phyloP scores from a whole-genome alignment of 2,113 vertebrate genomes.

The Phyllostomus discolor region DNA sequence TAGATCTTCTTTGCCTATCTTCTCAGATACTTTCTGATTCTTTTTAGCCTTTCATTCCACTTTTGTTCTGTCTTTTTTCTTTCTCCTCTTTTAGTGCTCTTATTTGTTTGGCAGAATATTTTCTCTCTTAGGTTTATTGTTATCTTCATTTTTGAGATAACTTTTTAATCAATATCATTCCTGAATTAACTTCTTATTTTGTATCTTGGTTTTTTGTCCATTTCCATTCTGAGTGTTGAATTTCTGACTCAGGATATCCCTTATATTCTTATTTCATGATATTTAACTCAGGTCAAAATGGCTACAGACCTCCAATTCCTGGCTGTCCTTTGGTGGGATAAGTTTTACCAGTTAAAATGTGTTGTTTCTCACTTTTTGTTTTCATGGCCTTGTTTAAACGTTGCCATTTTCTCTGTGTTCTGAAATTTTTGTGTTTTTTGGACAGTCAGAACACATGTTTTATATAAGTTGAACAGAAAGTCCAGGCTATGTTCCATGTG shows the following conservation, averaged over 20 bases:
- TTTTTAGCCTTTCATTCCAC: not conserved
- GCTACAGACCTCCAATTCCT: not conserved
- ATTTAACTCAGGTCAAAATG: not conserved
- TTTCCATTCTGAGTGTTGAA: not conserved
- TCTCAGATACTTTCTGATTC: not conserved
- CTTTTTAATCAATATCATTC: not conserved
- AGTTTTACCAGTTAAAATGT: not conserved
- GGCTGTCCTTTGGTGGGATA: not conserved
- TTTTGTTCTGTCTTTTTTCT: not conserved
- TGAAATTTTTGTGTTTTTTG: not conserved
- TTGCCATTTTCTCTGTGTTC: not conserved
- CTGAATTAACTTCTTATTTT: not conserved
- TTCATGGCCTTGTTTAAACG: not conserved
- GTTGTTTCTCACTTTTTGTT: not conserved
- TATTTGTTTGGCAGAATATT: not conserved
- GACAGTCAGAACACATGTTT: not conserved
- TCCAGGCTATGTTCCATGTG: not conserved
- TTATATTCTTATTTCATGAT: not conserved
- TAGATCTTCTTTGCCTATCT: not conserved
- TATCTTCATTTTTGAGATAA: not conserved
- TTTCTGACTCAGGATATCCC: not conserved
- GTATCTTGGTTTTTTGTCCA: not conserved
- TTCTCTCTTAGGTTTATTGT: not conserved
- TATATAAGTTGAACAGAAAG: not conserved
- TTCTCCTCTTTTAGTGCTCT: not conserved